phyloP scores from a whole-genome alignment of 2,888 invertebrate species.

The Baccha elongata region DNA sequence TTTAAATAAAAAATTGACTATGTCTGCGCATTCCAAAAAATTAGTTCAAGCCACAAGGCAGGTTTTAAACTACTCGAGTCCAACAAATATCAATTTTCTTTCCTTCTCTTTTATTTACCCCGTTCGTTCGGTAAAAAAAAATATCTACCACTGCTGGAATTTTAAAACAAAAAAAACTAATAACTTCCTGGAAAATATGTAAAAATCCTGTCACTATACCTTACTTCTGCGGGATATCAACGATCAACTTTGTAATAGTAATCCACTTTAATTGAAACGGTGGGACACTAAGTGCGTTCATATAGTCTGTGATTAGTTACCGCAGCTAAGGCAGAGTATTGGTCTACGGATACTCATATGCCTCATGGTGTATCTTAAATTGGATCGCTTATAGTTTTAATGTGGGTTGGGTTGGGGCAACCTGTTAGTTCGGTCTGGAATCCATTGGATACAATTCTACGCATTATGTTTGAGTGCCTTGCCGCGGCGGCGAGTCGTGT shows the following conservation, averaged over 20 bases:
- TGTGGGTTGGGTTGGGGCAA: conserved; percentile 22
- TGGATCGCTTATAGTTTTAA: conserved; percentile 29
- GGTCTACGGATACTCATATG: neutral
- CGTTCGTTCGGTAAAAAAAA: neutral
- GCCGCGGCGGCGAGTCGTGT: conserved; percentile 10
- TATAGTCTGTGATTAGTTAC: conserved; percentile 53
- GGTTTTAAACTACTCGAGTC: too few relatives aligned
- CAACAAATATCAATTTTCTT: neutral
- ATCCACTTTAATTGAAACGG: conserved; percentile 66
- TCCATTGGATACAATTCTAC: conserved; percentile 29
- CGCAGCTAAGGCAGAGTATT: neutral
- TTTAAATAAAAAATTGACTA: conserved; percentile 38
- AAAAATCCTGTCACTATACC: conserved; percentile 59
- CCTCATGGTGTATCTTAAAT: conserved; percentile 46
- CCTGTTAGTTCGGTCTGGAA: conserved; percentile 20
- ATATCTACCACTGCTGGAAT: neutral
- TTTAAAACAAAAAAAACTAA: conserved; percentile 55
- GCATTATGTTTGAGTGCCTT: conserved; percentile 65
- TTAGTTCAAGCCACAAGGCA: conserved; percentile 39
- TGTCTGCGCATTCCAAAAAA: conserved; percentile 53
- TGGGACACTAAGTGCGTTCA: conserved; percentile 62
- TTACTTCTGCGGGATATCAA: conserved; percentile 15
- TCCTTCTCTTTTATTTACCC: neutral
- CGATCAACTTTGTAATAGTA: conserved; percentile 54
- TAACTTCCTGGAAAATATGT: conserved; percentile 68